Conservation (phyloP, 2,113 vertebrate genomes). For the Hippocampus barbouri region DNA sequence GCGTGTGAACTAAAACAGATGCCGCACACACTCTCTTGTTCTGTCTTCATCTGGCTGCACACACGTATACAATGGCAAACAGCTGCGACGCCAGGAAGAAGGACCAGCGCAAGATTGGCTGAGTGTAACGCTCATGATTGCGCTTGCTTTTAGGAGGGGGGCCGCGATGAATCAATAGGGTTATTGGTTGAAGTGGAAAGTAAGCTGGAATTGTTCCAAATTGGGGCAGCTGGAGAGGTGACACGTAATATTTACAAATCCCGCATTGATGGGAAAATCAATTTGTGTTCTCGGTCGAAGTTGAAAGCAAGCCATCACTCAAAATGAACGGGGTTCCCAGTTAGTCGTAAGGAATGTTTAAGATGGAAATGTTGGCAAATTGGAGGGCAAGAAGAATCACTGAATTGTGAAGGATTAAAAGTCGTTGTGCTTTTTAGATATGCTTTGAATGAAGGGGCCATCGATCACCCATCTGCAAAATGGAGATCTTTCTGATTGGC, state of each 20-base stretch:
- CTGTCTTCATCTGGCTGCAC: constrained; percentile 21
- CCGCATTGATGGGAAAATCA: background rate
- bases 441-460: too few species aligned
- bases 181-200: background rate
- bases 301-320: background rate
- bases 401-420: too few species aligned
- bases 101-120: constrained; percentile 9
- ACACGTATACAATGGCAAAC: constrained; percentile 54
- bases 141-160: background rate
- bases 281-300: background rate
- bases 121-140: background rate
- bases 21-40: constrained; percentile 44
- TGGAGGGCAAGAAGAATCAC: too few species aligned
- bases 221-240: background rate
- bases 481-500: too few species aligned
- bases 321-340: background rate
- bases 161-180: background rate
- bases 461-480: too few species aligned
- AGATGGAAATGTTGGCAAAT: background rate
- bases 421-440: too few species aligned
- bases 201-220: background rate
- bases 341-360: background rate
- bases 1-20: constrained; percentile 69
- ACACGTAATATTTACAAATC: background rate
- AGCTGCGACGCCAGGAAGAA: constrained; percentile 52